A percentile compares a stretch with the other conserved stretches of the same genome.
phyloP scores from a whole-genome alignment of 2,888 invertebrate genomes.

The Rapana venosa region DNA sequence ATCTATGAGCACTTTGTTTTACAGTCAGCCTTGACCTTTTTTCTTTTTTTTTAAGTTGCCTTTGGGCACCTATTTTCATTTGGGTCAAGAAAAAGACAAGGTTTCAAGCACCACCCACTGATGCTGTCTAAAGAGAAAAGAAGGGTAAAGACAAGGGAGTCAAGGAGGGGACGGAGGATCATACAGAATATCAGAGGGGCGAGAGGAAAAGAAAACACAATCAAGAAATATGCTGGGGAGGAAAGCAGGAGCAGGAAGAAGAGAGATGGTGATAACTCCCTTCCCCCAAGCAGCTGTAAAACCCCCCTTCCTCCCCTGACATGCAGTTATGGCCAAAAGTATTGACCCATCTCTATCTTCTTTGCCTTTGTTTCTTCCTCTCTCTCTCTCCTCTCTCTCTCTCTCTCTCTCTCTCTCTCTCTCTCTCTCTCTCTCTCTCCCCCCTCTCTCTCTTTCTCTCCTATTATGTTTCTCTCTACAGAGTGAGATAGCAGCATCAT shows the following conservation, averaged over 20 bases:
- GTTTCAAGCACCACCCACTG: too few species aligned
- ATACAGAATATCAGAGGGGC: not conserved
- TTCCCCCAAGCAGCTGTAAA: not conserved
- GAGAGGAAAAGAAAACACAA: not conserved
- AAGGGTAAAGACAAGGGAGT: not conserved
- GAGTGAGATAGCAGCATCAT: not conserved
- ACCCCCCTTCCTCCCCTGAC: not conserved
- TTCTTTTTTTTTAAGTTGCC: too few species aligned
- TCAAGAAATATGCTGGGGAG: too few species aligned
- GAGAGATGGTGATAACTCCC: not conserved
- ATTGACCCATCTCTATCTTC: conserved; percentile 4
- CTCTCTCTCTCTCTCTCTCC: too few species aligned
- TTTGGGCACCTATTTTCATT: too few species aligned
- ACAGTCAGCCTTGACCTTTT: too few species aligned
- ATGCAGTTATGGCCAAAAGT: conserved; percentile 4
- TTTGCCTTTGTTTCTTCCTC: not conserved
- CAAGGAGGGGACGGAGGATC: not conserved
- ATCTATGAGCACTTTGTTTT: too few species aligned
- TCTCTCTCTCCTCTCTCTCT: not conserved
- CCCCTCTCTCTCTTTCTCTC: too few species aligned
- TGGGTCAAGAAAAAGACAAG: too few species aligned
- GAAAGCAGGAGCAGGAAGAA: not conserved
- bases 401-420: not conserved
- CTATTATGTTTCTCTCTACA: too few species aligned
- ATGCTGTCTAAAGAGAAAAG: not conserved